Base-by-base conservation (phyloP, 2,888 invertebrate genomes). In the Axea sp. region DNA sequence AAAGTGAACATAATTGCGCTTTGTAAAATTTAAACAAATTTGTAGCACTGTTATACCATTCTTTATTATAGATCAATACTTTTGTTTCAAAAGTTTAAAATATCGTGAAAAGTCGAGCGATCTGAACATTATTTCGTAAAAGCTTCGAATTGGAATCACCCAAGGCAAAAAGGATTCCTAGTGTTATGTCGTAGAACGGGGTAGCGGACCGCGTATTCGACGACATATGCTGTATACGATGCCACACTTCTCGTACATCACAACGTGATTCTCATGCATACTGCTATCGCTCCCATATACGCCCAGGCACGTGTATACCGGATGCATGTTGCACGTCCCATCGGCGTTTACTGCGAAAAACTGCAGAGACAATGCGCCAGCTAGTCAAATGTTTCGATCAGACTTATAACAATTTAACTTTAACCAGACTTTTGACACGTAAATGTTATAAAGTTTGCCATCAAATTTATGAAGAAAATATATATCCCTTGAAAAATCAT, bases 181-280 rank as follows among this genome's bases (percentile, higher is more conserved):
- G 72, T 65, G 67, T 60, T 45, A 28, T 28, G 65, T 74, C 69
- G 73, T 55, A 30, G 31, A 37, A 35, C 28, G 49, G 26, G 59
- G 28, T 14, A 55, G 28, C 22, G 64, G 64, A 30, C 60, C 72
- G 64, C 30, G 49, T 33, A 55, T 71, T 60, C 68, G 68, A 64
- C 74, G 72, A 77, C 83, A 82, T 79, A 79, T 81, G 80, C 75
- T 77, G 77, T 78, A 65, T 78, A 79, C 73, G 79, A 74, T 75
- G 72, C 67, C 76, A 53, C 78, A 76, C 76, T 76, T 77, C 78
- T 77, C 81, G 78, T 81, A 79, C 80, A 82, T 83, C 83, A 81
- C 83, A 83, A 82, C 84, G 83, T 84, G 84, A 84, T 84, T 82
- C 81, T 77, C 84, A 82, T 85, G 82, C 82, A 84, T 82, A 82